Conservation (phyloP, 1,140 invertebrate species). For the Cydia amplana region DNA sequence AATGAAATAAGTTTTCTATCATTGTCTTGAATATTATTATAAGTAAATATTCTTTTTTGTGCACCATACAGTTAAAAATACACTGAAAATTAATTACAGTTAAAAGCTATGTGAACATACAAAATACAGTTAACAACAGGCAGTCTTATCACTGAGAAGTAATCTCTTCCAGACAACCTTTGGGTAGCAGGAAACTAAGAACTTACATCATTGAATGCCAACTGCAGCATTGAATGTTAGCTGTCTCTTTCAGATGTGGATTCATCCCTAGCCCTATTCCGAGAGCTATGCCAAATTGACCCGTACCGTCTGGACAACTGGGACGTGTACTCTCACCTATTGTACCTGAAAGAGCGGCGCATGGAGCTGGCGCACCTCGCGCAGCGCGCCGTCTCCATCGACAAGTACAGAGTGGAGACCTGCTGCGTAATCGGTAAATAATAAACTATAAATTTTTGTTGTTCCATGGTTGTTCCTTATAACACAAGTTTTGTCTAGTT, state of each 20-base stretch:
- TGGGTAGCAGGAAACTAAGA: too few relatives aligned
- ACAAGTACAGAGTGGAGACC: conserved; percentile 98
- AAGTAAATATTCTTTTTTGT: too few relatives aligned
- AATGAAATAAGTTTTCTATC: conserved; percentile 32
- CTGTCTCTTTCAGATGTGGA: conserved; percentile 88
- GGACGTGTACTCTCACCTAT: conserved; percentile 97
- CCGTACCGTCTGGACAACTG: conserved; percentile 96
- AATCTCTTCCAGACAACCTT: too few relatives aligned
- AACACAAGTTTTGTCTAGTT: background rate
- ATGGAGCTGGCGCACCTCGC: conserved; percentile 96
- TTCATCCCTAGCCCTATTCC: conserved; percentile 91
- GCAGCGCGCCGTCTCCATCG: conserved; percentile 94
- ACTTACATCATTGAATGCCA: too few relatives aligned
- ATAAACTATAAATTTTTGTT: background rate
- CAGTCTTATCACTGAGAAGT: too few relatives aligned
- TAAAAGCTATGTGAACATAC: too few relatives aligned
- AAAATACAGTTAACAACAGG: too few relatives aligned
- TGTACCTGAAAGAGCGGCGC: conserved; percentile 96
- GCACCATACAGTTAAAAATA: too few relatives aligned
- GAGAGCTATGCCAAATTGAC: conserved; percentile 90
- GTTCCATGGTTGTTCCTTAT: conserved; percentile 1
- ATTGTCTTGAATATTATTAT: conserved; percentile 33
- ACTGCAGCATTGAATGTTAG: too few relatives aligned
- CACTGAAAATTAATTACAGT: too few relatives aligned
- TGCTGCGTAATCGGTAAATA: conserved; percentile 97